Evolutionary conservation across 2,888 invertebrate genomes (phyloP).

Genomic region (Euproctis similis): DNA sequence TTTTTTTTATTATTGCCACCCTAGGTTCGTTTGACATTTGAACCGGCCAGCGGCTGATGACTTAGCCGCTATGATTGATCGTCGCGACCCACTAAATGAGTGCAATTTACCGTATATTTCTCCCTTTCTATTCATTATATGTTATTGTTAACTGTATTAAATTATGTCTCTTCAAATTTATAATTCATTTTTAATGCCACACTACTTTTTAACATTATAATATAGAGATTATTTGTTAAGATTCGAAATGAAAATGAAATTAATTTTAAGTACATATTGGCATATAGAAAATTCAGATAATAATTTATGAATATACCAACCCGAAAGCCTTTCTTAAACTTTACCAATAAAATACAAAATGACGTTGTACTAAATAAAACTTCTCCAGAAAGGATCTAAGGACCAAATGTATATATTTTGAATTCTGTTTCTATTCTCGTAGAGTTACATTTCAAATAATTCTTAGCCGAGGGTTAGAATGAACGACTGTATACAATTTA

Average conservation of each 20-base stretch:
- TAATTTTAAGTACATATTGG: no score
- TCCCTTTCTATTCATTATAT: constrained; percentile 55
- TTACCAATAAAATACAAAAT: constrained; percentile 41
- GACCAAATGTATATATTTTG: constrained; percentile 16
- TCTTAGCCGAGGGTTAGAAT: constrained; percentile 24
- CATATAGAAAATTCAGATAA: no score
- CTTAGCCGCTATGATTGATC: constrained; percentile 72
- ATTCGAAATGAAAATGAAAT: no score
- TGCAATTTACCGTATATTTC: constrained; percentile 72
- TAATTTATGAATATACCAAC: constrained; percentile 13
- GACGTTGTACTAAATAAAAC: constrained; percentile 12
- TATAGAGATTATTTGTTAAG: constrained; percentile 19
- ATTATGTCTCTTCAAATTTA: constrained; percentile 24
- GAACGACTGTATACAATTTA: constrained; percentile 63
- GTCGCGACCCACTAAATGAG: constrained; percentile 69
- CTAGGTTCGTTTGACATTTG: constrained; percentile 75
- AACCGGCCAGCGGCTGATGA: constrained; percentile 72
- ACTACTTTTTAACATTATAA: background rate
- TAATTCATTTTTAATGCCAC: constrained; percentile 10
- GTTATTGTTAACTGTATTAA: constrained; percentile 53
- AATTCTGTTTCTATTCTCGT: constrained; percentile 17
- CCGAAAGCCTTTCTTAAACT: constrained; percentile 32
- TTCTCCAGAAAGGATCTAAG: constrained; percentile 5
- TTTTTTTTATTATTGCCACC: constrained; percentile 72
- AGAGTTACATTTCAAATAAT: constrained; percentile 29